These are phyloP conservation scores for Drosophila merina DNA, from an alignment of 2,888 invertebrate species.

Conservation along the genomic window DNA sequence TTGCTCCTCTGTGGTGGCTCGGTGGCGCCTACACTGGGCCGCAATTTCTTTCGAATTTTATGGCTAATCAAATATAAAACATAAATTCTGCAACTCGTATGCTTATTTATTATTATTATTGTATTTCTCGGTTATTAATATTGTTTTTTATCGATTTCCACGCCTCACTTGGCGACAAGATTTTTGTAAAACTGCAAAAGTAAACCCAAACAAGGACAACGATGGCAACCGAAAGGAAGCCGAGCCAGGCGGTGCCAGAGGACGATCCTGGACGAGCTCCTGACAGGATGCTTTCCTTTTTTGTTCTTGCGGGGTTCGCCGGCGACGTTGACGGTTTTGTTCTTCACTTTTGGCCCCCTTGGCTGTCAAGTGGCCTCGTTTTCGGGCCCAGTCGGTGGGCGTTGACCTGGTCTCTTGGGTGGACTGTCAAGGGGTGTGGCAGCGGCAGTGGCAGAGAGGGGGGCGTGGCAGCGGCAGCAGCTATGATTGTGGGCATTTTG, in stretches of 20 bases:
- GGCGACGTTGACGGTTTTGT: slow-evolving; percentile 19
- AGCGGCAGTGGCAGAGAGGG: too few relatives aligned
- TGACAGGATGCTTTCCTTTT: slow-evolving; percentile 37
- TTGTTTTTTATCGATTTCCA: neutral
- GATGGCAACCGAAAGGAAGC: neutral
- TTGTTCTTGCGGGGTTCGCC: slow-evolving; percentile 7
- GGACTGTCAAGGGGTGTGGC: neutral
- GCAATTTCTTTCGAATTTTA: neutral
- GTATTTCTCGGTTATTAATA: neutral
- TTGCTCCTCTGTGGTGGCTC: too few relatives aligned
- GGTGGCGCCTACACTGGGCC: neutral
- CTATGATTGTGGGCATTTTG: slow-evolving; percentile 48
- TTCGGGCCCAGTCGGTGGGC: slow-evolving; percentile 33
- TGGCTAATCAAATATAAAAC: too few relatives aligned
- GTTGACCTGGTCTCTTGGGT: slow-evolving; percentile 21
- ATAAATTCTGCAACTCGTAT: neutral
- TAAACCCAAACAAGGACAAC: slow-evolving; percentile 2
- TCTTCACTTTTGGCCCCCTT: slow-evolving; percentile 4
- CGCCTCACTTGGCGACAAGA: too few relatives aligned
- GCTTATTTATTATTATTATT: neutral
- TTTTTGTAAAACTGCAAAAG: too few relatives aligned
- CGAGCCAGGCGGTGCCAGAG: neutral
- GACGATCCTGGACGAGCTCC: slow-evolving; percentile 4
- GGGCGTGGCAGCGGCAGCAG: slow-evolving; percentile 7
- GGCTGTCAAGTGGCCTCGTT: slow-evolving; percentile 60